A percentile compares a stretch with the other conserved stretches of the same genome.
Conservation (phyloP, 2,113 vertebrate genomes). For the Osmerus eperlanus region DNA sequence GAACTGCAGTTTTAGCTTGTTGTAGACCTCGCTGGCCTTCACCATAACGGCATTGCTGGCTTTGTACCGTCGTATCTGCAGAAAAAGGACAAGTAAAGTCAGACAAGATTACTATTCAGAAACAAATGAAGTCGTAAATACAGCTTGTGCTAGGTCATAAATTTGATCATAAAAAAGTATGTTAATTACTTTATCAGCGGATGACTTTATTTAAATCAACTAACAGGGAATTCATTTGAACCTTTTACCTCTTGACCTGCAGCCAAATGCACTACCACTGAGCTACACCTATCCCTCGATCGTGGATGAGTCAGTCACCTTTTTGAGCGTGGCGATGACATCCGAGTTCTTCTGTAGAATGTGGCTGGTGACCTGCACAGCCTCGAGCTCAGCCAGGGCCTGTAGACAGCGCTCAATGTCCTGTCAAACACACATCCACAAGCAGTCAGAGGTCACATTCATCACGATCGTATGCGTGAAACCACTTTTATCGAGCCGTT, state of each 20-base stretch:
- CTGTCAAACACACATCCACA: conserved; percentile 55
- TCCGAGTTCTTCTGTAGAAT: conserved; percentile 96
- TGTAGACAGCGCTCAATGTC: conserved; percentile 91
- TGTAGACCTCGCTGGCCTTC: conserved; percentile 90
- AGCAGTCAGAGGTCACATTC: neutral
- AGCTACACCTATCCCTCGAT: neutral
- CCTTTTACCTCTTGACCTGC: too few species aligned
- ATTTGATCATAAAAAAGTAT: neutral
- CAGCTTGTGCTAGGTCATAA: neutral
- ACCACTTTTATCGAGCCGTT: too few species aligned
- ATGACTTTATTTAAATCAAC: too few species aligned
- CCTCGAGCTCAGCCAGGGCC: conserved; percentile 85
- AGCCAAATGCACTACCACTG: neutral
- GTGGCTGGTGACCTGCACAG: conserved; percentile 90
- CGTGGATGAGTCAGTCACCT: conserved; percentile 68
- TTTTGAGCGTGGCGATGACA: conserved; percentile 92
- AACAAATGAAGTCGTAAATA: too few species aligned
- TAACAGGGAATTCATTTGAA: too few species aligned
- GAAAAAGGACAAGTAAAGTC: neutral
- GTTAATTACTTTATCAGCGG: neutral
- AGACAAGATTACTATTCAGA: neutral
- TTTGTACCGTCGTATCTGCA: conserved; percentile 94
- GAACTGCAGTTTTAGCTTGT: conserved; percentile 90
- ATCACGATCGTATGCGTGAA: too few species aligned
- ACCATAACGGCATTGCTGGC: conserved; percentile 93